Percentiles rank a stretch among this genome's conserved stretches.
Evolutionary conservation across 35 echinoderm and acorn worm species (phyloP).

Genomic region (Acanthaster planci): DNA sequence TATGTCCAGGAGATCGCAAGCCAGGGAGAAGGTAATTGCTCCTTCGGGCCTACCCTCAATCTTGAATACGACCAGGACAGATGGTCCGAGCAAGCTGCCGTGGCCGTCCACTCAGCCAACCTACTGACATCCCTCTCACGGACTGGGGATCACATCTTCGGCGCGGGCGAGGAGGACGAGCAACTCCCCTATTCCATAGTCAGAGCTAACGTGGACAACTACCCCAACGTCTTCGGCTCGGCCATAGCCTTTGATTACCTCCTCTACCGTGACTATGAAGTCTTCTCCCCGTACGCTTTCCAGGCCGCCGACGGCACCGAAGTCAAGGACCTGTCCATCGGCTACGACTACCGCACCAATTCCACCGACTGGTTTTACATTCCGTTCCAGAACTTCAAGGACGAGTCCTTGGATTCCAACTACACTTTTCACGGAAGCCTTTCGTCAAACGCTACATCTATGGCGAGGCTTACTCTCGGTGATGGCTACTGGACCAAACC

Average conservation of each 20-base stretch:
- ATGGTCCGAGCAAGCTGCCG: conserved; percentile 63
- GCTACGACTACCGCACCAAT: conserved; percentile 68
- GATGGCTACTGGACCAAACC: conserved; percentile 95
- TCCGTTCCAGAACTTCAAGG: conserved; percentile 50
- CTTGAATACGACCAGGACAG: conserved; percentile 67
- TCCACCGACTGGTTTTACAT: conserved; percentile 86
- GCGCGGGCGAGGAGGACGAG: conserved; percentile 57
- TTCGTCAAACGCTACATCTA: not conserved
- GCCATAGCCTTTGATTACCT: conserved; percentile 72
- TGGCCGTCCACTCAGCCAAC: conserved; percentile 69
- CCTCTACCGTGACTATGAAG: conserved; percentile 70
- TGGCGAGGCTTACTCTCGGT: not conserved
- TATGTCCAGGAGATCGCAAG: conserved; percentile 75
- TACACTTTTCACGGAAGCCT: not conserved
- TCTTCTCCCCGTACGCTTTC: conserved; percentile 86
- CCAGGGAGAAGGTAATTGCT: conserved; percentile 70
- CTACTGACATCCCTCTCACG: conserved; percentile 65
- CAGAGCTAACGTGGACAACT: conserved; percentile 67
- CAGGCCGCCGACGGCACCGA: conserved; percentile 43
- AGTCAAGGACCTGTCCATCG: conserved; percentile 81
- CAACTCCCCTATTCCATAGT: conserved; percentile 77
- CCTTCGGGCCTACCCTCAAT: conserved; percentile 76
- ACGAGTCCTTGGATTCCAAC: conserved; percentile 35
- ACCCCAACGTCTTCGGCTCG: conserved; percentile 72
- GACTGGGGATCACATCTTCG: conserved; percentile 63